Evolutionary conservation across 2,888 invertebrate genomes (phyloP), one percentile per base, ranked within the genome.

Genomic region (Nemotelus pantherinus): DNA sequence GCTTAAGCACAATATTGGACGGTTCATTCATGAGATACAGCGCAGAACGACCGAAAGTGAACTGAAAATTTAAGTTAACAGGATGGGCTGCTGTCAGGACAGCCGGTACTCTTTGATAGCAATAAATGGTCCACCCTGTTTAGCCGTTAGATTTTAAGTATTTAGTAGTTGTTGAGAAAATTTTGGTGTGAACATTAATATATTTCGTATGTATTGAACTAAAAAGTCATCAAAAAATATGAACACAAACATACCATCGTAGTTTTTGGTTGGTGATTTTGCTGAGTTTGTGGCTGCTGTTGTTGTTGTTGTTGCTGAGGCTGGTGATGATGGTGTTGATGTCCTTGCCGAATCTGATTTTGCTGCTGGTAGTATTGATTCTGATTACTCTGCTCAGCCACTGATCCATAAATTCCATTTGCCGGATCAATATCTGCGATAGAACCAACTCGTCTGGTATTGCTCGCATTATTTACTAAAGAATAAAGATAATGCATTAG

Each of bases 391-490:
- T 87, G 81, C 88, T 81, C 81, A 39, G 80, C 80, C 58, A 85
- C 80, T 41, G 94, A 93, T 70, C 95, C 94, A 85, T 94, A 95
- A 84, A 94, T 92, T 81, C 95, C 94, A 87, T 95, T 97, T 76
- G 98, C 90, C 2, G 98, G 98, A 88, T 99, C 98, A 85, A 98
- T 93, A 86, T 98, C 97, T 48, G 95, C 93, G 80, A 98, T 94
- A n/a, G 96, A 95, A 2, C 96, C 96, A 84, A 96, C 94, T 84
- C 92, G 91, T 80, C 94, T 90, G 74, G 87, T 87, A 82, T 89
- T 88, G 76, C 87, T 83, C 70, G 75, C 79, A 76, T 83, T 86
- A 80, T 88, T 85, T 84, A 88, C 85, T 84, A 68, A 58, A 2
- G 80, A 64, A 67, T 7, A 64, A 43, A 41, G 63, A n/a, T 4